phyloP scores from a whole-genome alignment of 2,113 vertebrate genomes.

The Phyllostomus hastatus region DNA sequence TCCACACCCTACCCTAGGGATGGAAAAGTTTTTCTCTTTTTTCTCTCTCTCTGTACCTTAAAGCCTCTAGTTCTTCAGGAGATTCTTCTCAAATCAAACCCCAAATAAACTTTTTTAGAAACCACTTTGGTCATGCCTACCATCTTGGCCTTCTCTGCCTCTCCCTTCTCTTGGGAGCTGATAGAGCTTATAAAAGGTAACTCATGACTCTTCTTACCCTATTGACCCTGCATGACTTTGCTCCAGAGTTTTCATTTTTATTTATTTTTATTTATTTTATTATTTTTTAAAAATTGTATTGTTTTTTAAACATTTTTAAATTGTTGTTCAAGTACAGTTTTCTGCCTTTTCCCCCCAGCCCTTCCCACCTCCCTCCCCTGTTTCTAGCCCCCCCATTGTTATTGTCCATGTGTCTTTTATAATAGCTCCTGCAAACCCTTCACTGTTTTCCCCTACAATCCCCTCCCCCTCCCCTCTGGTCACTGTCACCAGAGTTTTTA shows the following conservation, averaged over 20 bases:
- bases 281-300: no score
- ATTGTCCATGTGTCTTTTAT: no score
- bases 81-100: not conserved
- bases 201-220: not conserved
- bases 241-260: not conserved
- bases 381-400: no score
- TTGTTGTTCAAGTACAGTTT: no score
- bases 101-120: not conserved
- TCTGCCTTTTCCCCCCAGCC: no score
- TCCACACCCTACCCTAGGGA: not conserved
- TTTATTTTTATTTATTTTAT: no score
- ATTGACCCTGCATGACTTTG: not conserved
- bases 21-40: not conserved
- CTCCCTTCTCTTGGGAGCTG: not conserved
- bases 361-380: no score
- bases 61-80: not conserved
- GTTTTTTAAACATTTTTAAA: no score
- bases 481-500: not conserved
- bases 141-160: not conserved
- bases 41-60: not conserved
- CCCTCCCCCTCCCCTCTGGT: no score
- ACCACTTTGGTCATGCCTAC: not conserved
- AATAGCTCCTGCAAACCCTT: no score
- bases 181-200: not conserved
- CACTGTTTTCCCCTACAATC: no score